A percentile compares a stretch with the other conserved stretches of the same genome.
These are phyloP conservation scores for Artibeus lituratus DNA, from an alignment of 2,797 vertebrate species.

Conservation along the genomic window DNA sequence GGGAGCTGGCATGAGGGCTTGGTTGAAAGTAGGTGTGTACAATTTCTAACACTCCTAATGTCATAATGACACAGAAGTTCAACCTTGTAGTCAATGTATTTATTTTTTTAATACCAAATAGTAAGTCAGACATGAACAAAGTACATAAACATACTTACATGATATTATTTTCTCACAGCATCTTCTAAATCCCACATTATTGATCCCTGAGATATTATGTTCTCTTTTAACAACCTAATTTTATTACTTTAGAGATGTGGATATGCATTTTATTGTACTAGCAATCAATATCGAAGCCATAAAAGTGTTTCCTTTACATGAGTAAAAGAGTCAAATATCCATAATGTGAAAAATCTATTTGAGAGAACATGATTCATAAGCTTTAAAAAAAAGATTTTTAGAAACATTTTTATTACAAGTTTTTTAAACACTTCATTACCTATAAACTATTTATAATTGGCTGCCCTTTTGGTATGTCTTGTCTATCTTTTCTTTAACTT, in stretches of 20 bases:
- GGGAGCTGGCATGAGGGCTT: background rate
- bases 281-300: background rate
- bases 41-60: background rate
- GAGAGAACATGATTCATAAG: background rate
- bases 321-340: background rate
- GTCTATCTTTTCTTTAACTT: background rate
- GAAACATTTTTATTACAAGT: background rate
- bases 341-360: constrained; percentile 3
- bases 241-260: background rate
- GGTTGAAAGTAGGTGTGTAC: background rate
- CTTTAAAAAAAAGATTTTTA: background rate
- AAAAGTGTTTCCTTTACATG: background rate
- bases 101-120: background rate
- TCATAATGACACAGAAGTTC: background rate
- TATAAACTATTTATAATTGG: background rate
- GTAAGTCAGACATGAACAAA: background rate
- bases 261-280: background rate
- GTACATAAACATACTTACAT: background rate
- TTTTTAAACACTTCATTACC: background rate
- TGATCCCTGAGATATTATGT: background rate
- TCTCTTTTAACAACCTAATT: background rate
- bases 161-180: background rate
- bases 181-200: background rate
- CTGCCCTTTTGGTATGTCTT: background rate
- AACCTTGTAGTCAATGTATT: background rate